These are phyloP conservation scores for Myripristis murdjan DNA, from an alignment of 2,797 vertebrate species.

Conservation along the genomic window DNA sequence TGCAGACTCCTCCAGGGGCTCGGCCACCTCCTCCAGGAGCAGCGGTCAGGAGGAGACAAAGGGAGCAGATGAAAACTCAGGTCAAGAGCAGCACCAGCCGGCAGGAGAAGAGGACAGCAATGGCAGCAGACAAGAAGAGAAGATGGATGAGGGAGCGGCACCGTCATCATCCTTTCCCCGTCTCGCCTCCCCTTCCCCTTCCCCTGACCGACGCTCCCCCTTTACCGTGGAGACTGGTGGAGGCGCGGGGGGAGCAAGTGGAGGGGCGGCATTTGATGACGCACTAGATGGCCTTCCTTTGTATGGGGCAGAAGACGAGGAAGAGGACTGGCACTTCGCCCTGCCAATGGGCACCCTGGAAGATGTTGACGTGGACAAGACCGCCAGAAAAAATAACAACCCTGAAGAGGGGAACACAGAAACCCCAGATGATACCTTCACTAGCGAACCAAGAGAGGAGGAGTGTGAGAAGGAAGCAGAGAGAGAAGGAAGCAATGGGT, in stretches of 20 bases:
- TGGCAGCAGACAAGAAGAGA: conserved; percentile 65
- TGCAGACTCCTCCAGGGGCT: conserved; percentile 78
- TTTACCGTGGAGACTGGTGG: conserved; percentile 53
- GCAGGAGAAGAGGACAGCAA: conserved; percentile 64
- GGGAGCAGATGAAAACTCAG: conserved; percentile 48
- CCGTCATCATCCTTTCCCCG: conserved; percentile 40
- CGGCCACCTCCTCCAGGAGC: conserved; percentile 72
- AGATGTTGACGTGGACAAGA: conserved; percentile 54
- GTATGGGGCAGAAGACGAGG: conserved; percentile 72
- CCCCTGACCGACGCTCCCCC: conserved; percentile 35
- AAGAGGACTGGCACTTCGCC: conserved; percentile 81
- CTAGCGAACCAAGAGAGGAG: conserved; percentile 19
- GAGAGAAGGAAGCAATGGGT: conserved; percentile 55
- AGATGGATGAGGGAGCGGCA: conserved; percentile 49
- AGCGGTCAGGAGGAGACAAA: conserved; percentile 60
- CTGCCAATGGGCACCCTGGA: conserved; percentile 65
- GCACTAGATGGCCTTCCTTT: conserved; percentile 73
- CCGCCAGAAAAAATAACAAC: conserved; percentile 26
- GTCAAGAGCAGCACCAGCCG: conserved; percentile 40
- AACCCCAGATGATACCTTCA: background rate
- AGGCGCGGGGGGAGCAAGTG: conserved; percentile 58
- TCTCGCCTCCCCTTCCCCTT: conserved; percentile 38
- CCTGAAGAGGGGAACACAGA: background rate
- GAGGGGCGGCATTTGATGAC: conserved; percentile 71
- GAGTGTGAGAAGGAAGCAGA: conserved; percentile 52